These are phyloP conservation scores for Phaenicophaeus curvirostris DNA, from an alignment of 2,797 vertebrate species.

Conservation along the genomic window DNA sequence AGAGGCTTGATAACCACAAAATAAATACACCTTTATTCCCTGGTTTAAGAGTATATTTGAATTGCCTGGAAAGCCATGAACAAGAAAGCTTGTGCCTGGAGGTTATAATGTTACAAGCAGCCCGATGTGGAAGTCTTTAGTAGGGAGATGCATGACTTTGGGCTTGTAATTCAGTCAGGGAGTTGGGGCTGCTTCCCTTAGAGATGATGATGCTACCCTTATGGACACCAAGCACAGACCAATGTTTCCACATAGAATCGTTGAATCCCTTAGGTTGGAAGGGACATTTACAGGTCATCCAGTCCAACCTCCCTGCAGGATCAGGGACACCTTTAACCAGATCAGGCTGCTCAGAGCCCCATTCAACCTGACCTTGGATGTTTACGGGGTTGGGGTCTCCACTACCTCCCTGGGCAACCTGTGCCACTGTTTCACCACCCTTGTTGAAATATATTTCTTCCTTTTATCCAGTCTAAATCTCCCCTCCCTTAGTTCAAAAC, in stretches of 20 bases:
- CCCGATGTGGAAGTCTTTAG: background rate
- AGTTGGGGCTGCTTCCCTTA: background rate
- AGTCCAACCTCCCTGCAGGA: too few species aligned
- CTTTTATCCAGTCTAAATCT: too few species aligned
- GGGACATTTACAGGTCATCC: too few species aligned
- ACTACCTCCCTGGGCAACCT: too few species aligned
- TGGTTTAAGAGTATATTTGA: conserved; percentile 41
- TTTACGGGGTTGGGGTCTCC: too few species aligned
- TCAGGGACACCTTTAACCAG: too few species aligned
- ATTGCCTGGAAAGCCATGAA: conserved; percentile 5
- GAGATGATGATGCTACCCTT: background rate
- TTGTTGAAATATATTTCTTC: too few species aligned
- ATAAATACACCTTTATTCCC: conserved; percentile 67
- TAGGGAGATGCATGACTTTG: background rate
- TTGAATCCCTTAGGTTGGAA: too few species aligned
- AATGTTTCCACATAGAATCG: background rate
- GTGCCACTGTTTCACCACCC: too few species aligned
- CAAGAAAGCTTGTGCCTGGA: background rate
- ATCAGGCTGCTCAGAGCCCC: too few species aligned
- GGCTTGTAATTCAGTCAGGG: background rate
- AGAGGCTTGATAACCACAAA: conserved; percentile 70
- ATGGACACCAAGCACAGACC: background rate
- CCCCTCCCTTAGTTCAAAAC: too few species aligned
- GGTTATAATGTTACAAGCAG: background rate
- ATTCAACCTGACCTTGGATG: too few species aligned